Percentiles rank a stretch among this genome's conserved stretches.
Evolutionary conservation across 1,140 invertebrate species (phyloP).

Genomic region (Contarinia nasturtii): DNA sequence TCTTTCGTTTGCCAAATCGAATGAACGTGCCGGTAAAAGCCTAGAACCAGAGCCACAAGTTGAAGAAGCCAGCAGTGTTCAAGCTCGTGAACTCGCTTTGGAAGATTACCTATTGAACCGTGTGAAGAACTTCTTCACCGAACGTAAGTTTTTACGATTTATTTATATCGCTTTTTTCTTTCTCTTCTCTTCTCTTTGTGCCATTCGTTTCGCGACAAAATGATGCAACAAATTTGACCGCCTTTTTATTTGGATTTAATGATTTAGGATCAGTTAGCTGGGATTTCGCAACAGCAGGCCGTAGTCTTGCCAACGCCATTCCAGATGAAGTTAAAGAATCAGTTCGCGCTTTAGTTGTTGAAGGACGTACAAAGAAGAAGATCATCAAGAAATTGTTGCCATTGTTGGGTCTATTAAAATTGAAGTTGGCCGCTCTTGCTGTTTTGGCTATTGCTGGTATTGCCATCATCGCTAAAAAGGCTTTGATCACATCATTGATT

Average conservation of each 20-base stretch:
- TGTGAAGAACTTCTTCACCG: conserved; percentile 32
- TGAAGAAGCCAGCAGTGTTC: conserved; percentile 26
- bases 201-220: too few relatives aligned
- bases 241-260: too few relatives aligned
- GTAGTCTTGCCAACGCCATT: conserved; percentile 26
- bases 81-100: conserved; percentile 33
- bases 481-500: conserved; percentile 35
- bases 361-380: conserved; percentile 45
- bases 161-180: too few relatives aligned
- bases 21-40: conserved; percentile 22
- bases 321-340: conserved; percentile 30
- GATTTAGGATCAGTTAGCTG: conserved; percentile 22
- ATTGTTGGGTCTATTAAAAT: conserved; percentile 34
- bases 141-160: conserved; percentile 15
- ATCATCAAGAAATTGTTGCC: conserved; percentile 33
- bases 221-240: too few relatives aligned
- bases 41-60: conserved; percentile 23
- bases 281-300: conserved; percentile 33
- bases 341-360: conserved; percentile 32
- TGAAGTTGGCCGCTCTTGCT: conserved; percentile 34
- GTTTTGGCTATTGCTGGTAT: conserved; percentile 36
- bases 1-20: conserved; percentile 32
- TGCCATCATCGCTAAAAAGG: conserved; percentile 43
- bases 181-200: not conserved
- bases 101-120: conserved; percentile 36